Percentiles rank a stretch among this genome's conserved stretches.
Conservation (phyloP, 2,888 invertebrate genomes). For the Cantharis nigra region DNA sequence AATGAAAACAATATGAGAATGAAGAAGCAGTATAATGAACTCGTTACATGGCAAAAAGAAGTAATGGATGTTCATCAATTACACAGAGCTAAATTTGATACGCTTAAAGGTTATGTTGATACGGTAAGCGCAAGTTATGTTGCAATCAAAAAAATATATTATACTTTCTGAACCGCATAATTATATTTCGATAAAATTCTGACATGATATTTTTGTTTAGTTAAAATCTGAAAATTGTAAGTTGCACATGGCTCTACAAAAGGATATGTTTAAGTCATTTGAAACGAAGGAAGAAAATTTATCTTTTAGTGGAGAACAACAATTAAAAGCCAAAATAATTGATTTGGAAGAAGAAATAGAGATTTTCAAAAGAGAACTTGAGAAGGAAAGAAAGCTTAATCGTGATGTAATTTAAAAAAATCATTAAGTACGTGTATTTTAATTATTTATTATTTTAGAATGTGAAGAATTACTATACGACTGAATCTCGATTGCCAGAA, state of each 20-base stretch:
- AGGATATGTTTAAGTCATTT: background rate
- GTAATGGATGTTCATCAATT: slow-evolving; percentile 64
- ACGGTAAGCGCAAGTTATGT: slow-evolving; percentile 55
- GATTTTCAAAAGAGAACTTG: slow-evolving; percentile 17
- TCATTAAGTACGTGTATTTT: background rate
- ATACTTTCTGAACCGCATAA: too few species aligned
- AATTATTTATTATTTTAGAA: background rate
- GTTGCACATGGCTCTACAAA: background rate
- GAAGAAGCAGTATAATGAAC: slow-evolving; percentile 67
- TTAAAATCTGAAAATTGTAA: background rate
- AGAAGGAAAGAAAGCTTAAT: background rate
- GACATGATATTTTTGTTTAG: background rate
- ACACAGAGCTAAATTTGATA: slow-evolving; percentile 69
- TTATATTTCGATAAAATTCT: background rate
- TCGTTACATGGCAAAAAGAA: slow-evolving; percentile 68
- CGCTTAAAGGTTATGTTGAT: slow-evolving; percentile 65
- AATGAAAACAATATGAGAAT: slow-evolving; percentile 69
- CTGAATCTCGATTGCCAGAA: background rate
- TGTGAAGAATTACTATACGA: background rate
- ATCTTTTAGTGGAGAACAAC: background rate
- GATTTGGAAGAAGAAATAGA: slow-evolving; percentile 2
- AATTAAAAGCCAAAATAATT: background rate
- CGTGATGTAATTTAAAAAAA: background rate
- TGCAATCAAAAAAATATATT: too few species aligned
- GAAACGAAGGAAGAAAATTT: background rate